Evolutionary conservation across 2,888 invertebrate genomes (phyloP), one percentile per base, ranked within the genome.

Genomic region (Spilarctia lutea): DNA sequence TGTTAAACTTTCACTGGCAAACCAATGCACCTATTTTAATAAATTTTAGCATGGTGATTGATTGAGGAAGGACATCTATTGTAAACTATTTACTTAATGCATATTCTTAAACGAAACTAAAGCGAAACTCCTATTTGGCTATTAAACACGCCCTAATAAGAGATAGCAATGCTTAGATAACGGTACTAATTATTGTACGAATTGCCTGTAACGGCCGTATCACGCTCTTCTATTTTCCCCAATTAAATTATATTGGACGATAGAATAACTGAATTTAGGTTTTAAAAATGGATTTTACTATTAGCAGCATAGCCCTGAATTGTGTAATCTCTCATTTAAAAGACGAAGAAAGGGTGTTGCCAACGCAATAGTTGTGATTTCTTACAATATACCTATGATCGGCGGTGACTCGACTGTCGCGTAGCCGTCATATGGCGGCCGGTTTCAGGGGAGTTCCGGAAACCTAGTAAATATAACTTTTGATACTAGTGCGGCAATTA

Each of bases 71-170:
- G 35, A 35, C 3, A 35, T 35, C 52, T 56, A 8, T n/a, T 13
- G 2, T 27, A 60, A 60, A 30, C 27, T 16, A 60, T 60, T 60
- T 16, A 30, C 63, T 63, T 27, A 48, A 45, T 30, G 20, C 27
- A 30, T 45, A 24, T 48, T 33, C 30, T 24, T 48, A 24, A 45
- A 24, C 11, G 20, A 68, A 48, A 30, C 45, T 68, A 33, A 45
- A 68, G 20, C 68, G 11, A 45, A 68, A 24, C 33, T 68, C 67
- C 48, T 33, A 48, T 11, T 48, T 24, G 30, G 45, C 68, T 30
- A 68, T 68, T 68, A 68, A 33, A 33, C 33, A 63, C 24, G 30
- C 30, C 20, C 42, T 68, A 48, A 68, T 48, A 48, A 48, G 20
- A 68, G 68, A 30, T 30, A 48, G 33, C 30, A 24, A 48, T 11